Percentiles rank a stretch among this genome's conserved stretches.
Evolutionary conservation across 2,888 invertebrate species (phyloP).

Genomic region (Lacanobia oleracea): DNA sequence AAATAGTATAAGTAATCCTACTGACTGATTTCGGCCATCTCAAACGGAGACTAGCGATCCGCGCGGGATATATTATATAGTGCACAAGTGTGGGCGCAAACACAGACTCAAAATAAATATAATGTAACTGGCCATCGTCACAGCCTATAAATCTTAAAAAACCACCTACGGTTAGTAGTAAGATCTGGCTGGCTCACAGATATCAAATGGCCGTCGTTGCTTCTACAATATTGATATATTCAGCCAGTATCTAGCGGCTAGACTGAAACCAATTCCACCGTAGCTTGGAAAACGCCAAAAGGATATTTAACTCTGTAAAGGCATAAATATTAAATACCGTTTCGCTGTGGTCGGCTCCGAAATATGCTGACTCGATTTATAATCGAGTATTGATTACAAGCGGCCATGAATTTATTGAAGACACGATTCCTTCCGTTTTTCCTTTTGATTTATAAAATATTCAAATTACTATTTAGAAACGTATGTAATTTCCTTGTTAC

Average conservation of each 20-base stretch:
- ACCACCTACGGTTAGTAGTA: background rate
- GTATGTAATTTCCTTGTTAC: background rate
- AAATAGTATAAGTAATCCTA: too few species aligned
- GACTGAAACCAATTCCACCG: conserved; percentile 17
- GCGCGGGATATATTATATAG: too few species aligned
- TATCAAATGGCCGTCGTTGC: background rate
- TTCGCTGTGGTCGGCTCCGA: conserved; percentile 12
- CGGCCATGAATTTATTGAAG: conserved; percentile 31
- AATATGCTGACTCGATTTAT: conserved; percentile 41
- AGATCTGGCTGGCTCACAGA: background rate
- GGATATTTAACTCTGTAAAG: conserved; percentile 42
- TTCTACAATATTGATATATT: conserved; percentile 34
- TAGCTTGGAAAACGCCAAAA: conserved; percentile 17
- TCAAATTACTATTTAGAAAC: background rate
- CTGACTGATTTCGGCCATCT: too few species aligned
- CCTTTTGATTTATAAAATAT: conserved; percentile 14
- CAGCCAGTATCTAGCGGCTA: conserved; percentile 8
- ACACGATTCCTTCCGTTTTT: conserved; percentile 13
- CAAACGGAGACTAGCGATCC: too few species aligned
- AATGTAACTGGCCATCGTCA: too few species aligned
- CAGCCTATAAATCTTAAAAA: background rate
- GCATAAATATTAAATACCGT: conserved; percentile 50
- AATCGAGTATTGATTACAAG: conserved; percentile 58
- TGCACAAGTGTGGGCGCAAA: too few species aligned
- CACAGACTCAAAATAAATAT: too few species aligned